Evolutionary conservation across 2,797 vertebrate species (phyloP).

Genomic region (Liasis olivaceus): DNA sequence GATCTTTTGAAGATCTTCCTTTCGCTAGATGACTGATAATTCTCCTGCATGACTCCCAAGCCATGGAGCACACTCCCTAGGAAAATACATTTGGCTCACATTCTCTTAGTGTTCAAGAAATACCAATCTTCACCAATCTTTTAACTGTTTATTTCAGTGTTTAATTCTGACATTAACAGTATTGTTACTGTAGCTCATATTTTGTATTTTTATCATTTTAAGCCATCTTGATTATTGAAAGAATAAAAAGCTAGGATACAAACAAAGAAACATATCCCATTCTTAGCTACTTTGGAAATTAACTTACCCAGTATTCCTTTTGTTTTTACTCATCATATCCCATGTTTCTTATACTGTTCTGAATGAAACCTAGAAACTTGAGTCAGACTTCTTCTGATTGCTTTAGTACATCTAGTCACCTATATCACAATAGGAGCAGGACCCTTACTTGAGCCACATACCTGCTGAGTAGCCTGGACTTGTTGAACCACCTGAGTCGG

Average conservation of each 20-base stretch:
- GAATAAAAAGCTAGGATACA: neutral
- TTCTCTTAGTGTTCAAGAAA: neutral
- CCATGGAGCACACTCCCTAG: neutral
- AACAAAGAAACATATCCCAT: neutral
- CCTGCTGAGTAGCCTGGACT: constrained; percentile 84
- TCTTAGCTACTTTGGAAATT: neutral
- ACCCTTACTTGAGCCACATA: constrained; percentile 53
- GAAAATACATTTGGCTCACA: neutral
- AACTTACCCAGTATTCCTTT: neutral
- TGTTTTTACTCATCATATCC: neutral
- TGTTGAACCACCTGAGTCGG: constrained; percentile 89
- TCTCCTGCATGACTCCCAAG: neutral
- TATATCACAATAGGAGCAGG: neutral
- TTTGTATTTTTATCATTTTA: neutral
- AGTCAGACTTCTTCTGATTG: neutral
- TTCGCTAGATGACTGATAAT: neutral
- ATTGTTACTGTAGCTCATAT: neutral
- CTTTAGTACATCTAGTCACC: neutral
- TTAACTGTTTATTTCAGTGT: neutral
- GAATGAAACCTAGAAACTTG: neutral
- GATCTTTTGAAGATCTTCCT: neutral
- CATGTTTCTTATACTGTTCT: neutral
- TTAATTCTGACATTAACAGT: neutral
- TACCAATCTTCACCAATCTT: neutral
- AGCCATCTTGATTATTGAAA: neutral